Base-by-base conservation (phyloP, 2,113 vertebrate species). In the Barnardius zonarius region DNA sequence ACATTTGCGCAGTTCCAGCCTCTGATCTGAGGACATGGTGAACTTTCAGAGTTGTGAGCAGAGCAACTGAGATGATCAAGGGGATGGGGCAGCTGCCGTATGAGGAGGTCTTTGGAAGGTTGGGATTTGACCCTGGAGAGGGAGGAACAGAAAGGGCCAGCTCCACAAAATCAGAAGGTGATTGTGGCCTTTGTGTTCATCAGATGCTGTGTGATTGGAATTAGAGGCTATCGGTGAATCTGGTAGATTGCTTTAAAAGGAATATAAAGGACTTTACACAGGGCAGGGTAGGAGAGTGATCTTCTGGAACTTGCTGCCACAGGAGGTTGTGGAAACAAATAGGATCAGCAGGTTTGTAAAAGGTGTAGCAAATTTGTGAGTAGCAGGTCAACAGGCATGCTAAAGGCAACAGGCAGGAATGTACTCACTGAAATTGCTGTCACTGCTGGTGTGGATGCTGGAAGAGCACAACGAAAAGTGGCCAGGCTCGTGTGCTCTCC, bases 291-390 rank as follows among this genome's bases (percentile, higher is more conserved):
- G 28, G 49, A 90, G 85, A 92, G 88, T 86, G 86, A 88, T 80
- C 64, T 94, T 96, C 91, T 94, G 86, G 88, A 94, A 90, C 80
- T 49, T 63, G 23, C 83, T 92, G 76, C 72, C 68, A 54, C 68
- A 51, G 91, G 80, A 92, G 59, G 68, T 0, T 78, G 91, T 88
- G 49, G 51, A 84, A 95, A 92, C 68, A 88, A 83, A 74, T 13
- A 37, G 72, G 37, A 67, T 86, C 91, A 94, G 91, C 88, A 94
- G 86, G 83, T 94, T 95, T 92, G 13, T 69, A 57, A 92, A 94
- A 76, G 84, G 35, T 88, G 20, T 8, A 87, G 88, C 44, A 80
- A 73, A 80, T 80, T 90, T 28, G 6, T 10, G 75, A 91, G 55
- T 88, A 84, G 74, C 76, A 62, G 44, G 46, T 52, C 70, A 31